Evolutionary conservation across 2,888 invertebrate species (phyloP), one percentile per base, ranked within the genome.

Genomic region (Eucriotettix oculatus): DNA sequence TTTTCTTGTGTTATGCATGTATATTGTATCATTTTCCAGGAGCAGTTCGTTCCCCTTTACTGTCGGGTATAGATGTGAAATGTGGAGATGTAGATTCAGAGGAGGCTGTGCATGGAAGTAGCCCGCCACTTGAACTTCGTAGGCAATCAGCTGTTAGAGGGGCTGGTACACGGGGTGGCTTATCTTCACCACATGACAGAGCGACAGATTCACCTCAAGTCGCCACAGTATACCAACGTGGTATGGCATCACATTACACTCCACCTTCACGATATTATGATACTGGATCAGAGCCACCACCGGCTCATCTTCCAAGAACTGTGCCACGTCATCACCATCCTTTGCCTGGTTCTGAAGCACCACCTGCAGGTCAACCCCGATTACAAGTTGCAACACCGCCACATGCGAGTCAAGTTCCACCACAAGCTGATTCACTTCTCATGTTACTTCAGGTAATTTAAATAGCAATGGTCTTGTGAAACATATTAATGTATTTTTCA

Each of bases 361-460:
- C 63, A 11, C 58, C 62, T 11, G 41, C 62, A 70, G 70, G 58
- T 42, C 64, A 63, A 60, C 61, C 62, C 10, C 78, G 78, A 61
- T 72, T 77, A 59, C 78, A 79, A 67, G 75, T 74, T 14, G 78
- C 80, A 10, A 78, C 79, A 9, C 86, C 86, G 68, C 83, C 86
- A 67, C 85, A 86, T 74, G 85, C 85, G 62, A 81, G 83, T 68
- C 89, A 86, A 75, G 86, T 87, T 67, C 87, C 89, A 66, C 84
- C 87, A 60, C 90, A 89, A 71, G 87, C 87, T 10, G 90, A 91
- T 74, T 86, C 88, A 59, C 76, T 91, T 66, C 80, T 89, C 66
- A 88, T 86, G 78, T 73, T 92, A 59, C 77, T 92, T 10, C 76
- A 83, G 77, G 85, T 85, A 67, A 72, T 17, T 54, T 17, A 42